A percentile compares a stretch with the other conserved stretches of the same genome.
phyloP scores from a whole-genome alignment of 1,140 invertebrate species.

The Teleogryllus occipitalis region DNA sequence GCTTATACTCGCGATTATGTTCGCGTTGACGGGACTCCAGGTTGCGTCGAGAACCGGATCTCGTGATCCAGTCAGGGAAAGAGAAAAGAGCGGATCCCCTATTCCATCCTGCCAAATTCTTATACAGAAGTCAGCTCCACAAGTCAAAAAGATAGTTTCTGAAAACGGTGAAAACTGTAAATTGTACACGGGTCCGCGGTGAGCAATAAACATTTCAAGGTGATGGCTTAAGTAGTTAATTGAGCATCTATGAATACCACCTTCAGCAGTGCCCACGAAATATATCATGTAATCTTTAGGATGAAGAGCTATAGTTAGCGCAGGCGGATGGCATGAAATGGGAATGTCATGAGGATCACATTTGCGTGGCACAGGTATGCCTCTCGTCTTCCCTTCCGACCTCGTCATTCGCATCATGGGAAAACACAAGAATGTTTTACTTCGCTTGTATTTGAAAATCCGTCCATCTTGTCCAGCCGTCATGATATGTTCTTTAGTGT shows the following conservation, averaged over 20 bases:
- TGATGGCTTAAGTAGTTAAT: slow-evolving; percentile 53
- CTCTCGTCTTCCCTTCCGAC: slow-evolving; percentile 50
- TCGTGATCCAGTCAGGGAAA: slow-evolving; percentile 46
- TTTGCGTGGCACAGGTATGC: slow-evolving; percentile 32
- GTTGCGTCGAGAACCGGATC: slow-evolving; percentile 54
- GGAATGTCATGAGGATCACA: slow-evolving; percentile 42
- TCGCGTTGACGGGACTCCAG: slow-evolving; percentile 75
- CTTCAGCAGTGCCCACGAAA: slow-evolving; percentile 74
- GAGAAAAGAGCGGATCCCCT: slow-evolving; percentile 51
- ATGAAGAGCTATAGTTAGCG: slow-evolving; percentile 53
- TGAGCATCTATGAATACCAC: slow-evolving; percentile 68
- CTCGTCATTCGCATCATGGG: slow-evolving; percentile 53
- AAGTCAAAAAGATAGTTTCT: slow-evolving; percentile 63
- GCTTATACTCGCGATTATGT: slow-evolving; percentile 67
- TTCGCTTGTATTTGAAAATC: slow-evolving; percentile 33
- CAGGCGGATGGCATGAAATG: slow-evolving; percentile 48
- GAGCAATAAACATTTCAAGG: slow-evolving; percentile 62
- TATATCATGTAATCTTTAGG: slow-evolving; percentile 56
- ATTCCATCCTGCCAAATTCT: slow-evolving; percentile 67
- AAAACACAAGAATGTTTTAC: slow-evolving; percentile 43
- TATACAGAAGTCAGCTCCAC: slow-evolving; percentile 73
- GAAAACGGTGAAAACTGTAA: slow-evolving; percentile 73
- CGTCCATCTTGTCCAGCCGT: slow-evolving; percentile 48
- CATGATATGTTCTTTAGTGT: slow-evolving; percentile 34
- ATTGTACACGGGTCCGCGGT: slow-evolving; percentile 67